Percentiles rank a stretch among this genome's conserved stretches.
Conservation (phyloP, 2,797 vertebrate species). For the Hydrolagus colliei region DNA sequence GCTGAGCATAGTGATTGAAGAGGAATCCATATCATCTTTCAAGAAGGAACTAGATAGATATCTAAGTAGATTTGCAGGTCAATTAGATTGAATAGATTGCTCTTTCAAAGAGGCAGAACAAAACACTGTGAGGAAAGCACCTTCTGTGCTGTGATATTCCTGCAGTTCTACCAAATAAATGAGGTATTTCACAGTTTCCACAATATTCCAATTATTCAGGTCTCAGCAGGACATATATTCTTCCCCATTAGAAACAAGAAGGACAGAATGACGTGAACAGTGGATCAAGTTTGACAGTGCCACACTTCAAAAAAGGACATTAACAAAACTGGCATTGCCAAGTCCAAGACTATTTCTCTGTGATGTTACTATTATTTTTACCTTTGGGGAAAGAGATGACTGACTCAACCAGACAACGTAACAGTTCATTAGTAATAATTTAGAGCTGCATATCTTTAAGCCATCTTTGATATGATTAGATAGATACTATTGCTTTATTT, state of each 20-base stretch:
- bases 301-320: neutral
- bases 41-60: too few species aligned
- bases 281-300: neutral
- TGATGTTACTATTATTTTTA: conserved; percentile 9
- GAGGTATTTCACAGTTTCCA: too few species aligned
- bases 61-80: too few species aligned
- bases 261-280: neutral
- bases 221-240: neutral
- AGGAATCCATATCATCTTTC: too few species aligned
- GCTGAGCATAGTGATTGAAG: too few species aligned
- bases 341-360: conserved; percentile 20
- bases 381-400: neutral
- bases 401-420: neutral
- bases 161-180: too few species aligned
- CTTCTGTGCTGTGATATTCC: too few species aligned
- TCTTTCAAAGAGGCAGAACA: too few species aligned
- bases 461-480: neutral
- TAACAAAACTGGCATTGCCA: neutral
- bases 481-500: neutral
- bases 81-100: too few species aligned
- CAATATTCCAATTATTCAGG: neutral
- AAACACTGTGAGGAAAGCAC: too few species aligned
- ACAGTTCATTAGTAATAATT: neutral
- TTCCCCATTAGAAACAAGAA: neutral
- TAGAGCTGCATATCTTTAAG: neutral